Evolutionary conservation across 2,888 invertebrate species (phyloP).

Genomic region (Ennomos fuscantarius): DNA sequence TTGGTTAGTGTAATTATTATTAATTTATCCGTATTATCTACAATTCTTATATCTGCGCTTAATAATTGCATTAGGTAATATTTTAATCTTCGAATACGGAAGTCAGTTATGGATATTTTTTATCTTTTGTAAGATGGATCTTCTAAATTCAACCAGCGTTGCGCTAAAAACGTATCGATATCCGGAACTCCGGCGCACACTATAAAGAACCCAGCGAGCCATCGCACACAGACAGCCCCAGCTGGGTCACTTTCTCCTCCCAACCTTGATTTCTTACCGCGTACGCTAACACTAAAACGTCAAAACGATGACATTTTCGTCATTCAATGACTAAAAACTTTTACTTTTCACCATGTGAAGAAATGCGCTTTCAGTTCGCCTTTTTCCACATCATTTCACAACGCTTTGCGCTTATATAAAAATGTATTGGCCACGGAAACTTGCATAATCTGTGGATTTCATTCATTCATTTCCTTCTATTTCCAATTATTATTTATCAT

Average conservation of each 20-base stretch:
- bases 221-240: slow-evolving; percentile 54
- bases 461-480: slow-evolving; percentile 28
- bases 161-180: slow-evolving; percentile 13
- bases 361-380: slow-evolving; percentile 44
- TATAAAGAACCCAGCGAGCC: slow-evolving; percentile 49
- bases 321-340: slow-evolving; percentile 66
- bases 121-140: too few relatives aligned
- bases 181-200: slow-evolving; percentile 43
- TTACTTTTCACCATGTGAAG: slow-evolving; percentile 70
- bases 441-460: slow-evolving; percentile 31
- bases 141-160: slow-evolving; percentile 14
- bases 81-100: too few relatives aligned
- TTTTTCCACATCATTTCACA: slow-evolving; percentile 50
- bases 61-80: too few relatives aligned
- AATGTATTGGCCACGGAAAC: slow-evolving; percentile 42
- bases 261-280: slow-evolving; percentile 81
- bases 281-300: slow-evolving; percentile 67
- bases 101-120: too few relatives aligned
- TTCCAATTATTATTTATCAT: slow-evolving; percentile 11
- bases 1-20: too few relatives aligned
- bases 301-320: slow-evolving; percentile 71
- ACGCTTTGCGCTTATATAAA: slow-evolving; percentile 47
- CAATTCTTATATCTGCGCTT: too few relatives aligned
- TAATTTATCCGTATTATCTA: too few relatives aligned
- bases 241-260: slow-evolving; percentile 79